Evolutionary conservation across 2,797 vertebrate genomes (phyloP), one percentile per base, ranked within the genome.

Genomic region (Gymnocypris eckloni): DNA sequence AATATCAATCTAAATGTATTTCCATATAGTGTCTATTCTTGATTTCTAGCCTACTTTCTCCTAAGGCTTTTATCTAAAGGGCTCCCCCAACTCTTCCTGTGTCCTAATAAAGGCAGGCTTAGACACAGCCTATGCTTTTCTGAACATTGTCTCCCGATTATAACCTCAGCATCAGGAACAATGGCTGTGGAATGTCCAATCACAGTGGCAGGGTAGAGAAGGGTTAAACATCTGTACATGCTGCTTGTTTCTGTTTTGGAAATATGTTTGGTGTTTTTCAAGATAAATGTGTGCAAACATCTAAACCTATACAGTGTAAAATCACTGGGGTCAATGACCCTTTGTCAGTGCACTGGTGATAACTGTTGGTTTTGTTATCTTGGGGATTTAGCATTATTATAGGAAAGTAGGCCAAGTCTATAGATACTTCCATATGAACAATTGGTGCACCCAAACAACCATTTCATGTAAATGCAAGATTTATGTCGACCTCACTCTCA

Each of bases 351-450:
- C 1, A 8, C 28, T 70, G 79, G 12, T 39, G 45, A 39, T 45
- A 61, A 45, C 25, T 28, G 6, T 33, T 22, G 9, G 67, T 50
- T 59, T 73, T 64, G 41, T 81, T 80, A 70, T 86, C 33, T 52
- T 73, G 54, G 43, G 22, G 69, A 50, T 80, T 80, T 80, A 45
- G 54, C 12, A 71, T 59, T 56, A 85, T 79, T 64, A 43, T 86
- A 52, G n/a, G 59, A 85, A 86, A 80, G 41, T 39, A 85, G 84
- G 84, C 20, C 77, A 80, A 73, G 84, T 80, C 69, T 80, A 80
- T 61, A 50, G 20, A 73, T 80, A 85, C 61, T 80, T 50, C 77
- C 20, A 80, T 61, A 61, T 52, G 39, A 48, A 80, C 69, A 85
- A 79, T 25, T 72, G 41, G 54, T 72, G 20, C 33, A 66, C 4